A percentile compares a stretch with the other conserved stretches of the same genome.
Evolutionary conservation across 2,888 invertebrate genomes (phyloP).

Genomic region (Macrophya alboannulata): DNA sequence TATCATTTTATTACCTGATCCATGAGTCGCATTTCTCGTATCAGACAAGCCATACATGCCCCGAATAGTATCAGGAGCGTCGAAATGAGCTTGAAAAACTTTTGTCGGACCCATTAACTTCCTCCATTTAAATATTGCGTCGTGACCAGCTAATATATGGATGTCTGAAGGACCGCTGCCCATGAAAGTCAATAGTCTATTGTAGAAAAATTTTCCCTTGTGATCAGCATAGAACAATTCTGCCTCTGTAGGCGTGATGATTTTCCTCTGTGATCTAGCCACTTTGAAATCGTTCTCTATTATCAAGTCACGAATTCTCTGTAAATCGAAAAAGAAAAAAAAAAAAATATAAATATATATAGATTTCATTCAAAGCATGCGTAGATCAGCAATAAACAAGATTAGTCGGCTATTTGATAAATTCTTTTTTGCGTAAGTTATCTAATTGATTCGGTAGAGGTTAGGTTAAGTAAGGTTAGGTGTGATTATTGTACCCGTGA

Average conservation of each 20-base stretch:
- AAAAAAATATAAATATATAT: background rate
- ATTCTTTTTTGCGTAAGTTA: background rate
- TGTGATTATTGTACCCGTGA: background rate
- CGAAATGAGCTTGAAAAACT: slow-evolving; percentile 90
- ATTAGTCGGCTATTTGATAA: background rate
- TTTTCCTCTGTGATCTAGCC: slow-evolving; percentile 85
- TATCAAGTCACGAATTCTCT: slow-evolving; percentile 87
- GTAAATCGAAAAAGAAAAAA: slow-evolving; percentile 67
- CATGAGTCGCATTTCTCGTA: slow-evolving; percentile 96
- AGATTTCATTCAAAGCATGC: background rate
- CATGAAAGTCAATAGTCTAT: slow-evolving; percentile 92
- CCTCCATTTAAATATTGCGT: slow-evolving; percentile 92
- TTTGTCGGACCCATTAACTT: slow-evolving; percentile 95
- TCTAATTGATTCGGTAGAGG: background rate
- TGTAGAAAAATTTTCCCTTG: slow-evolving; percentile 90
- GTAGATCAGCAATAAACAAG: background rate
- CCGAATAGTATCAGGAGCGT: slow-evolving; percentile 90
- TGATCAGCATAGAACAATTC: slow-evolving; percentile 92
- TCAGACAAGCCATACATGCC: slow-evolving; percentile 95
- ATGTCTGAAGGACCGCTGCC: slow-evolving; percentile 92
- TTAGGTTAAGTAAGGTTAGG: background rate
- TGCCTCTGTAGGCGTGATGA: slow-evolving; percentile 85
- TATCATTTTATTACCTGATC: slow-evolving; percentile 86
- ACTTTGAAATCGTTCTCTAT: slow-evolving; percentile 87
- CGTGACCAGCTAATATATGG: slow-evolving; percentile 88